Evolutionary conservation across 2,888 invertebrate species (phyloP).

Genomic region (Patella ulyssiponensis): DNA sequence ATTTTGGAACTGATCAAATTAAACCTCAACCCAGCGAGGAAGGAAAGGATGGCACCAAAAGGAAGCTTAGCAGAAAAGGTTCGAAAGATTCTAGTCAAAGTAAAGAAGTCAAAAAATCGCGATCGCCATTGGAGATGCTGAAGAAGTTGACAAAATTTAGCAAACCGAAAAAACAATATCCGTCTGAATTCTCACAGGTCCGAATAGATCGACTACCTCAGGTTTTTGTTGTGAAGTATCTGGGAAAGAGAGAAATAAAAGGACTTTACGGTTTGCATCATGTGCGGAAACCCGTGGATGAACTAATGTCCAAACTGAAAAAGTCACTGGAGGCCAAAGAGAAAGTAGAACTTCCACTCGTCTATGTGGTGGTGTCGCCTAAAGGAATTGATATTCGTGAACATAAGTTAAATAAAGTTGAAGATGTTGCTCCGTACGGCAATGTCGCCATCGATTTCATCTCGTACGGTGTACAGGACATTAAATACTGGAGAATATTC

Average conservation of each 20-base stretch:
- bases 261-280: slow-evolving; percentile 68
- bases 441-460: slow-evolving; percentile 69
- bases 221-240: slow-evolving; percentile 69
- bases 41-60: slow-evolving; percentile 25
- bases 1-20: slow-evolving; percentile 12
- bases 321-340: slow-evolving; percentile 51
- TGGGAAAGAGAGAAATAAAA: slow-evolving; percentile 62
- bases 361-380: slow-evolving; percentile 63
- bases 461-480: slow-evolving; percentile 71
- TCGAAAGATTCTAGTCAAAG: slow-evolving; percentile 29
- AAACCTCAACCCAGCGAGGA: not conserved
- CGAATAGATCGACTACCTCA: slow-evolving; percentile 68
- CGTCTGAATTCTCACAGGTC: slow-evolving; percentile 57
- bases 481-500: slow-evolving; percentile 68
- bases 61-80: slow-evolving; percentile 29
- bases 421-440: slow-evolving; percentile 45
- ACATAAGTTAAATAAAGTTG: slow-evolving; percentile 61
- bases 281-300: slow-evolving; percentile 67
- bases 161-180: slow-evolving; percentile 35
- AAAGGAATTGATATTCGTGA: slow-evolving; percentile 64
- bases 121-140: slow-evolving; percentile 48
- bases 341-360: slow-evolving; percentile 64
- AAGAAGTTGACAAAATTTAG: slow-evolving; percentile 56
- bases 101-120: slow-evolving; percentile 34
- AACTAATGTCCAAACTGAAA: slow-evolving; percentile 61